Evolutionary conservation across 2,797 vertebrate genomes (phyloP).

Genomic region (Fistularia commersonii): DNA sequence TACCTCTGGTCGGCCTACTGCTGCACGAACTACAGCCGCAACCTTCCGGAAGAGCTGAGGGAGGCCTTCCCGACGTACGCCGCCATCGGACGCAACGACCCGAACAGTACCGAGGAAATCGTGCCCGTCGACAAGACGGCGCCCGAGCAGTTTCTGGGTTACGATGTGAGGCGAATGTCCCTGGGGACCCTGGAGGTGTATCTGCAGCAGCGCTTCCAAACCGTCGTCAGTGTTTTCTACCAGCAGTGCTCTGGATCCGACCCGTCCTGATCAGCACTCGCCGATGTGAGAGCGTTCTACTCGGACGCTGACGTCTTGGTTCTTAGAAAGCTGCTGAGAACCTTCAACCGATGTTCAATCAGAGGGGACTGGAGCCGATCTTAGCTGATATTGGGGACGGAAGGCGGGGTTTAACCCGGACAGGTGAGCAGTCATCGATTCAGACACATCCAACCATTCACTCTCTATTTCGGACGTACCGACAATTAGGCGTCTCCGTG

Average conservation of each 20-base stretch:
- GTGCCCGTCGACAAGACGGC: constrained; percentile 45
- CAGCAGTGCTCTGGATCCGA: constrained; percentile 46
- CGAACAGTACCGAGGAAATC: constrained; percentile 69
- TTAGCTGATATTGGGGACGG: too few relatives aligned
- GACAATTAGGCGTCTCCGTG: too few relatives aligned
- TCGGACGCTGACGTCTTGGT: too few relatives aligned
- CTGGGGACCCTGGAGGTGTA: constrained; percentile 59
- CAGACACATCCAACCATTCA: too few relatives aligned
- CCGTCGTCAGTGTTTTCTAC: constrained; percentile 56
- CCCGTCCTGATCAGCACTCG: too few relatives aligned
- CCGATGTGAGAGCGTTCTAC: too few relatives aligned
- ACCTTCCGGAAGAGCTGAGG: constrained; percentile 44
- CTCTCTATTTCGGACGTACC: too few relatives aligned
- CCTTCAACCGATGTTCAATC: too few relatives aligned
- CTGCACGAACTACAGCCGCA: constrained; percentile 58
- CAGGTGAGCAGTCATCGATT: too few relatives aligned
- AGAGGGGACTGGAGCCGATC: too few relatives aligned
- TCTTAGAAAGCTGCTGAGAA: too few relatives aligned
- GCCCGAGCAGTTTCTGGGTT: constrained; percentile 41
- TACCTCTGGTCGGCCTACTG: constrained; percentile 75
- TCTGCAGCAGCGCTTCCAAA: constrained; percentile 47
- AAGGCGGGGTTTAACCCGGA: too few relatives aligned
- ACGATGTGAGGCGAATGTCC: constrained; percentile 60
- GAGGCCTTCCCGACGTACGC: constrained; percentile 56
- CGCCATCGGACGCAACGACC: constrained; percentile 71